Conservation (phyloP, 1,140 invertebrate genomes). For the Solenopsis fugax region DNA sequence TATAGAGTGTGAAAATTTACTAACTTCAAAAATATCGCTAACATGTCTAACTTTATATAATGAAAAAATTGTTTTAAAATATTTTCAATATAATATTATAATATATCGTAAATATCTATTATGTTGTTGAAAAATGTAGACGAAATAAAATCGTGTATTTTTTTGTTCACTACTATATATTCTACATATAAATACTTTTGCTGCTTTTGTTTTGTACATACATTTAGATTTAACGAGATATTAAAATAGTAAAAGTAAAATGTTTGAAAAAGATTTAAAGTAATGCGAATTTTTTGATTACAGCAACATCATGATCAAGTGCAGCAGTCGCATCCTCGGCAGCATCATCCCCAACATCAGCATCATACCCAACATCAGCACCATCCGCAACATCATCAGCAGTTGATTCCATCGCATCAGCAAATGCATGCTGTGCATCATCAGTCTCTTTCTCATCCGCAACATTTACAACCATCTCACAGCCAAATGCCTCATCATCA, state of each 20-base stretch:
- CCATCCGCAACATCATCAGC: slow-evolving; percentile 73
- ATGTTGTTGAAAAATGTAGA: too few relatives aligned
- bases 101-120: too few relatives aligned
- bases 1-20: too few relatives aligned
- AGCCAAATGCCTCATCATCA: slow-evolving; percentile 78
- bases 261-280: not conserved
- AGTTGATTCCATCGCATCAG: slow-evolving; percentile 72
- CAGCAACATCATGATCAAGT: slow-evolving; percentile 77
- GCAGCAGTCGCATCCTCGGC: slow-evolving; percentile 72
- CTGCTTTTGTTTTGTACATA: not conserved
- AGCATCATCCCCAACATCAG: slow-evolving; percentile 73
- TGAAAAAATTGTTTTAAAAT: too few relatives aligned
- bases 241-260: not conserved
- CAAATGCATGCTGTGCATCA: slow-evolving; percentile 69
- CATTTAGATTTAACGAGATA: not conserved
- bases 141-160: too few relatives aligned
- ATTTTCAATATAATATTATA: too few relatives aligned
- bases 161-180: too few relatives aligned
- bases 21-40: too few relatives aligned
- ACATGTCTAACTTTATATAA: too few relatives aligned
- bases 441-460: slow-evolving; percentile 64
- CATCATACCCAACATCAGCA: slow-evolving; percentile 66
- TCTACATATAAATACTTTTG: not conserved
- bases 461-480: slow-evolving; percentile 74
- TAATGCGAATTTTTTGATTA: slow-evolving; percentile 39